Evolutionary conservation across 2,888 invertebrate genomes (phyloP).

Genomic region (Tachina lurida): DNA sequence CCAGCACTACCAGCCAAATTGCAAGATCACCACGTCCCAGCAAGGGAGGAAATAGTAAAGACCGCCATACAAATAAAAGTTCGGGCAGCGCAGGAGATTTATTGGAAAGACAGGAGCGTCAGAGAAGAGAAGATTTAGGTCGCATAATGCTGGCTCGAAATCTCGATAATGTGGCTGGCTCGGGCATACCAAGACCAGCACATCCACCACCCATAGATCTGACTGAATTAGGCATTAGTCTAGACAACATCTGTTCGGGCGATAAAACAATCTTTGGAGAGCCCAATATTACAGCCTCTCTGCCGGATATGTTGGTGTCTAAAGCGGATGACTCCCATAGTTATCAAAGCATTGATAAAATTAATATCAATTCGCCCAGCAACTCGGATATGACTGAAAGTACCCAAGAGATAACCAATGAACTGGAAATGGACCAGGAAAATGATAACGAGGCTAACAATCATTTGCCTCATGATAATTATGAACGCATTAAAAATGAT

Average conservation of each 20-base stretch:
- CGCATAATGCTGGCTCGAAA: conserved; percentile 77
- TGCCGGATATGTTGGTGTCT: conserved; percentile 84
- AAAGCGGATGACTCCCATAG: conserved; percentile 81
- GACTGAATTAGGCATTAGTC: conserved; percentile 84
- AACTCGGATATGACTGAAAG: conserved; percentile 81
- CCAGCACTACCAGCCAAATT: conserved; percentile 82
- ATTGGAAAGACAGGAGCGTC: conserved; percentile 78
- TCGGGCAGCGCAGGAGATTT: conserved; percentile 78
- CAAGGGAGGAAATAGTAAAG: conserved; percentile 83
- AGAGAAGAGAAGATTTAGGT: conserved; percentile 79
- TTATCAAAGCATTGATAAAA: conserved; percentile 82
- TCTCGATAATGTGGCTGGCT: conserved; percentile 78
- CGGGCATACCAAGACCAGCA: conserved; percentile 84
- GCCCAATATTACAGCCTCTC: conserved; percentile 84
- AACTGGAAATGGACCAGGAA: conserved; percentile 78
- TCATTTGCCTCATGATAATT: conserved; percentile 77
- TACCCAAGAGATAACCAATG: conserved; percentile 81
- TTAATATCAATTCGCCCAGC: conserved; percentile 80
- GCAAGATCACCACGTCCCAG: conserved; percentile 83
- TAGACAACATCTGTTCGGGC: conserved; percentile 84
- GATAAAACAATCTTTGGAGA: conserved; percentile 82
- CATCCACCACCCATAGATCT: conserved; percentile 86
- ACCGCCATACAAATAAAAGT: conserved; percentile 71
- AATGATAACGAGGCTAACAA: conserved; percentile 76
- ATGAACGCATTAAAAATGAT: conserved; percentile 75